phyloP scores from a whole-genome alignment of 2,113 vertebrate genomes.

The Zosterops borbonicus region DNA sequence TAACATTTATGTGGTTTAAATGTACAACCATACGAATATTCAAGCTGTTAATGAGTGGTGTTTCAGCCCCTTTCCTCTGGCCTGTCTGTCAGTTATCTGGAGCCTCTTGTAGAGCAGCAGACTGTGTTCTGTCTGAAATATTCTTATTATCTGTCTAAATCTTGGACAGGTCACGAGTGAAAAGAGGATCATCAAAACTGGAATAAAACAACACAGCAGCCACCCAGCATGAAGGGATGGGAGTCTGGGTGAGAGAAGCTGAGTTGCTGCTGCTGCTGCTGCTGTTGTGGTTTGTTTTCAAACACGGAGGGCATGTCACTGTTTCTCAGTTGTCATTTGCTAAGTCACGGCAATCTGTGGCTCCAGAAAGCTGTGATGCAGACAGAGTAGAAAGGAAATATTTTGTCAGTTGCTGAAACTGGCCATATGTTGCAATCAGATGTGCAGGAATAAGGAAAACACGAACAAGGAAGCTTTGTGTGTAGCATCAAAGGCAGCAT shows the following conservation, averaged over 20 bases:
- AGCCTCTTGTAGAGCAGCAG: not conserved
- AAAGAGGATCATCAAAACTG: conserved; percentile 16
- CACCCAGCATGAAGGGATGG: not conserved
- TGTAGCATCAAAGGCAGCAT: not conserved
- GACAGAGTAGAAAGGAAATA: conserved; percentile 6
- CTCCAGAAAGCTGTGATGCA: not conserved
- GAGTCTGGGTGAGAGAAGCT: not conserved
- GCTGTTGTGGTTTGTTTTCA: conserved; percentile 6
- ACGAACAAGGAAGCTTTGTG: not conserved
- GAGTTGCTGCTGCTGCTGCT: not conserved
- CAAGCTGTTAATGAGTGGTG: not conserved
- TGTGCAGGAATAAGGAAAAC: conserved; percentile 20
- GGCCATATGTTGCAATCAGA: conserved; percentile 41
- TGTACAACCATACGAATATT: not conserved
- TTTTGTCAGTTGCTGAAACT: conserved; percentile 37
- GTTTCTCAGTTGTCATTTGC: not conserved
- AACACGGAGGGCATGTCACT: not conserved
- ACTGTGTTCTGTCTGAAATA: conserved; percentile 60
- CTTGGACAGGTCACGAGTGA: not conserved
- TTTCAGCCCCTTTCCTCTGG: not conserved
- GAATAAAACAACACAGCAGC: conserved; percentile 36
- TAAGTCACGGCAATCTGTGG: not conserved
- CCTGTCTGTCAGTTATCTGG: not conserved
- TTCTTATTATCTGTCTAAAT: not conserved
- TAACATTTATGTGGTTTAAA: not conserved